Conservation (phyloP, 2,797 vertebrate genomes). For the Rhabdophis nuchalis region DNA sequence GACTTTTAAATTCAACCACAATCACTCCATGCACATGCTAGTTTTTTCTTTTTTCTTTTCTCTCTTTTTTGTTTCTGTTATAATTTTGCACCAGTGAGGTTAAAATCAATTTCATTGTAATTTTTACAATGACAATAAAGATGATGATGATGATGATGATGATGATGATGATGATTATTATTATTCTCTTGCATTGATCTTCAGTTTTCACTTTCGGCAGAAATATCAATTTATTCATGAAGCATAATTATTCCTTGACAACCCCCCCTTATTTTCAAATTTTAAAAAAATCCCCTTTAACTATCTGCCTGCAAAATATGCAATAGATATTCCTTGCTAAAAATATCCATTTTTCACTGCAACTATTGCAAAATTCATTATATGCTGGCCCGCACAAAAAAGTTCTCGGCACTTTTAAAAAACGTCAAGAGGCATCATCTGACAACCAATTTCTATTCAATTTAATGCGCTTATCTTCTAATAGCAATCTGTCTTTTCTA, state of each 20-base stretch:
- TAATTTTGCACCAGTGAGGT: too few species aligned
- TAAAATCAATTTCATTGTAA: too few species aligned
- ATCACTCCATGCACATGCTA: too few species aligned
- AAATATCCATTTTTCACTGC: not conserved
- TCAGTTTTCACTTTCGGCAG: not conserved
- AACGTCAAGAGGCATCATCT: not conserved
- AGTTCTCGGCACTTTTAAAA: not conserved
- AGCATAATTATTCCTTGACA: not conserved
- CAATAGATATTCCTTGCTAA: not conserved
- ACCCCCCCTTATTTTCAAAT: not conserved
- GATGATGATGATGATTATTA: too few species aligned
- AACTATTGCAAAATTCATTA: not conserved
- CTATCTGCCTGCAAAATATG: not conserved
- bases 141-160: too few species aligned
- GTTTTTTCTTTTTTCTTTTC: too few species aligned
- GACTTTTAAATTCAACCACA: too few species aligned
- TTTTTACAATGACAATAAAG: too few species aligned
- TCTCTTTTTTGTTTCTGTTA: too few species aligned
- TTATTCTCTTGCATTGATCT: not conserved
- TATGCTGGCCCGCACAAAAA: not conserved
- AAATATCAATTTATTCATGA: not conserved
- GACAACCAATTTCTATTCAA: not conserved
- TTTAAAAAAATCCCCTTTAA: not conserved
- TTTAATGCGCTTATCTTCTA: not conserved
- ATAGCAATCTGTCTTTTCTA: not conserved